Evolutionary conservation across 2,113 vertebrate genomes (phyloP).

Genomic region (Pholis gunnellus): DNA sequence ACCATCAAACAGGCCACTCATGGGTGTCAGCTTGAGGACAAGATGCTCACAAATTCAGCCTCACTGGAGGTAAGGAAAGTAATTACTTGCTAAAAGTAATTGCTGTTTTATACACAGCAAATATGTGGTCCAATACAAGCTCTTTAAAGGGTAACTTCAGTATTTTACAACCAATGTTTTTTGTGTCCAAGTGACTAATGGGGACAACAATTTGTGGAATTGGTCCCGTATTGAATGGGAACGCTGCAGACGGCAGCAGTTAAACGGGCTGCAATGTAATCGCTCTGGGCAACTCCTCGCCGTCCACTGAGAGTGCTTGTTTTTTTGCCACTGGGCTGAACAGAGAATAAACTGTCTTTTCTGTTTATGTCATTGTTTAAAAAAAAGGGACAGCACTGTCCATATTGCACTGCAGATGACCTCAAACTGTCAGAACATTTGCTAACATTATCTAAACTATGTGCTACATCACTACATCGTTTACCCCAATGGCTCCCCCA

Average conservation of each 20-base stretch:
- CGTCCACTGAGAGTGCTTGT: background rate
- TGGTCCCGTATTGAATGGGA: background rate
- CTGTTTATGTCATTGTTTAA: slow-evolving; percentile 11
- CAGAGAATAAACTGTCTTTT: slow-evolving; percentile 23
- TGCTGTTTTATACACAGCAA: background rate
- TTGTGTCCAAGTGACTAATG: background rate
- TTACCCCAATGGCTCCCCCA: background rate
- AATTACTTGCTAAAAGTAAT: background rate
- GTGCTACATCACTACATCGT: background rate
- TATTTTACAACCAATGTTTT: background rate
- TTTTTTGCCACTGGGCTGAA: background rate
- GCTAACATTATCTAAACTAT: background rate
- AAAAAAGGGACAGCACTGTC: background rate
- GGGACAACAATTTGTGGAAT: background rate
- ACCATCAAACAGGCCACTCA: slow-evolving; percentile 33
- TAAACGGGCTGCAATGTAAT: background rate
- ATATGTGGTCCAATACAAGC: slow-evolving; percentile 6
- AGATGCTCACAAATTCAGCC: slow-evolving; percentile 11
- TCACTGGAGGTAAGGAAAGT: background rate
- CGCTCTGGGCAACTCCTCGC: background rate
- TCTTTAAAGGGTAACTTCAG: background rate
- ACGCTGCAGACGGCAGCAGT: background rate
- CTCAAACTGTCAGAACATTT: background rate
- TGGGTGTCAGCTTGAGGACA: slow-evolving; percentile 16
- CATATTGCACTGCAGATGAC: background rate